These are phyloP conservation scores for Platichthys stellatus DNA, from an alignment of 2,113 vertebrate species.

Conservation along the genomic window DNA sequence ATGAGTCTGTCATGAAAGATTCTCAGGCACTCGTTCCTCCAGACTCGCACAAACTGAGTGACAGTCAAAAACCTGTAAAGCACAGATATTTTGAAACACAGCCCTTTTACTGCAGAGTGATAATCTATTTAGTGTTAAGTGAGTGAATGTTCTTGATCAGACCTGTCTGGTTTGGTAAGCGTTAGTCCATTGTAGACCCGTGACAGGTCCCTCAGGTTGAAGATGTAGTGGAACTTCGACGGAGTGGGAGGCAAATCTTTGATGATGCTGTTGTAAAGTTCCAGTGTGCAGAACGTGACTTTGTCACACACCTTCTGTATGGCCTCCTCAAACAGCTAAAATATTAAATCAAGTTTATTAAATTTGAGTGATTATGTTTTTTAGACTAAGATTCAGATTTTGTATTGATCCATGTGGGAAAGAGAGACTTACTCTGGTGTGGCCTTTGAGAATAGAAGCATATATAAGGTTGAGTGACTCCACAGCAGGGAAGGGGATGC, in stretches of 20 bases:
- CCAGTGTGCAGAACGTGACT: constrained; percentile 89
- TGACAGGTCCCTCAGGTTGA: constrained; percentile 95
- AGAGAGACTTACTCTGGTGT: constrained; percentile 84
- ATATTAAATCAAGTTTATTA: constrained; percentile 13
- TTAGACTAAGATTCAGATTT: background rate
- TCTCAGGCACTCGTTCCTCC: constrained; percentile 96
- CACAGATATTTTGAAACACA: constrained; percentile 4
- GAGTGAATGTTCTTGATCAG: constrained; percentile 19
- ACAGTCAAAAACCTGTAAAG: constrained; percentile 86
- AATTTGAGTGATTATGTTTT: background rate
- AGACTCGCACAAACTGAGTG: constrained; percentile 92
- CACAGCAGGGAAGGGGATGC: constrained; percentile 88
- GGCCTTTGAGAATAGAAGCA: constrained; percentile 91
- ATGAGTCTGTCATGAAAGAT: constrained; percentile 96
- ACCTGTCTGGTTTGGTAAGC: constrained; percentile 90
- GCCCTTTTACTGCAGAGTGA: background rate
- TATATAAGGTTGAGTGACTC: constrained; percentile 92
- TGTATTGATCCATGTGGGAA: background rate
- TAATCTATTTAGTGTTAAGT: background rate
- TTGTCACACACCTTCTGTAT: constrained; percentile 83
- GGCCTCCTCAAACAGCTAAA: constrained; percentile 85
- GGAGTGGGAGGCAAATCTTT: constrained; percentile 93
- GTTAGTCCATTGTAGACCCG: constrained; percentile 90
- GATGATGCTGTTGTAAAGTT: constrained; percentile 88
- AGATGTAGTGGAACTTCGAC: constrained; percentile 98